These are phyloP conservation scores for Sinella curviseta DNA, from an alignment of 1,140 invertebrate species.

Conservation along the genomic window DNA sequence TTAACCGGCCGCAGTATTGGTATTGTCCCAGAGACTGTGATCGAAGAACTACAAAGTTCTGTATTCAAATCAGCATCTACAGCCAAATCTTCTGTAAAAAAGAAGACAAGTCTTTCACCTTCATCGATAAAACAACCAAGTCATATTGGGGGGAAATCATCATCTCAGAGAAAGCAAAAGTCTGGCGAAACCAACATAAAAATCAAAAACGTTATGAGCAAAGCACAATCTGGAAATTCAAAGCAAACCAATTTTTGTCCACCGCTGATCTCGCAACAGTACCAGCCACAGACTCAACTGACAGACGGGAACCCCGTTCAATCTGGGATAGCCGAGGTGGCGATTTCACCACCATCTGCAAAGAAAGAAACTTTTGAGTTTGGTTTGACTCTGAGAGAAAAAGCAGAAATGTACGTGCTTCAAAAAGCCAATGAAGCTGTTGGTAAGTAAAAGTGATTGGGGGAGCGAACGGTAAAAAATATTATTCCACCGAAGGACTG, in stretches of 20 bases:
- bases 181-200: not conserved
- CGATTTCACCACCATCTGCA: too few species aligned
- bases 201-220: not conserved
- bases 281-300: too few species aligned
- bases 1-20: not conserved
- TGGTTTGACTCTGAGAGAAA: conserved; percentile 25
- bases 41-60: not conserved
- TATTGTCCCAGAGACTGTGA: not conserved
- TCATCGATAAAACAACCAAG: too few species aligned
- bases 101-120: not conserved
- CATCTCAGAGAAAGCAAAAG: not conserved
- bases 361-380: too few species aligned
- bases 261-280: too few species aligned
- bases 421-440: not conserved
- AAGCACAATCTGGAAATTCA: not conserved
- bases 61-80: not conserved
- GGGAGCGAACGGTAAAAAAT: too few species aligned
- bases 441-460: conserved; percentile 9
- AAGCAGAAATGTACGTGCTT: conserved; percentile 13
- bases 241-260: too few species aligned
- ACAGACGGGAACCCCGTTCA: too few species aligned
- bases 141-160: too few species aligned
- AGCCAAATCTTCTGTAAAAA: not conserved
- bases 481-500: too few species aligned
- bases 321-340: too few species aligned